phyloP scores from a whole-genome alignment of 2,797 vertebrate species.

The Synanceia verrucosa region DNA sequence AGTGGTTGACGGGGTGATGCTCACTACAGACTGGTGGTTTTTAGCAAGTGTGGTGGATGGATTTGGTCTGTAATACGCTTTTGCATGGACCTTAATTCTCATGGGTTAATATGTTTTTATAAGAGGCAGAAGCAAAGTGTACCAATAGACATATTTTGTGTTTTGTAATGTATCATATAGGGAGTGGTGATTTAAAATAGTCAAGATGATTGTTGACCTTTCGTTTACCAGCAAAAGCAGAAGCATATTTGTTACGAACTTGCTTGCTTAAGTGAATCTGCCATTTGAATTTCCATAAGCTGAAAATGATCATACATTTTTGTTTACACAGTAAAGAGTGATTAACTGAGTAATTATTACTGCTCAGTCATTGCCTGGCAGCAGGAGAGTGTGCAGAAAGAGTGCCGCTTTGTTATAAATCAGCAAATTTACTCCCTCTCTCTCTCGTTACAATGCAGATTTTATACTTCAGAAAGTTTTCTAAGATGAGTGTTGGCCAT shows the following conservation, averaged over 20 bases:
- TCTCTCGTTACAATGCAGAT: neutral
- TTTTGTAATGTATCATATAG: constrained; percentile 60
- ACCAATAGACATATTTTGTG: constrained; percentile 37
- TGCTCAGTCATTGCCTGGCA: constrained; percentile 20
- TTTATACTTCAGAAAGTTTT: constrained; percentile 35
- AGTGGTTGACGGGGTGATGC: neutral
- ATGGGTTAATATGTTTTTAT: constrained; percentile 43
- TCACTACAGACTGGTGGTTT: constrained; percentile 9
- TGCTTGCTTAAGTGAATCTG: constrained; percentile 44
- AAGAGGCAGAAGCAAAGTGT: constrained; percentile 36
- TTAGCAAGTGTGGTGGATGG: constrained; percentile 25
- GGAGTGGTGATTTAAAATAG: constrained; percentile 31
- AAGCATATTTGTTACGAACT: constrained; percentile 30
- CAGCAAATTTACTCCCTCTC: constrained; percentile 4
- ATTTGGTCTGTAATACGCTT: constrained; percentile 38
- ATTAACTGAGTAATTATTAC: constrained; percentile 5
- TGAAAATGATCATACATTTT: constrained; percentile 44
- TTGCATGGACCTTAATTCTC: constrained; percentile 51
- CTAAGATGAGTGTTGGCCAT: constrained; percentile 60
- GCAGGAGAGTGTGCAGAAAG: constrained; percentile 14
- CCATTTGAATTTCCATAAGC: constrained; percentile 55
- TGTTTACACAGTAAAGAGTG: constrained; percentile 46
- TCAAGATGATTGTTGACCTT: constrained; percentile 20
- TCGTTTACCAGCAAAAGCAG: constrained; percentile 28
- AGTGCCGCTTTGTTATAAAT: constrained; percentile 21